phyloP scores from a whole-genome alignment of 2,113 vertebrate genomes.

The Marmota flaviventris region DNA sequence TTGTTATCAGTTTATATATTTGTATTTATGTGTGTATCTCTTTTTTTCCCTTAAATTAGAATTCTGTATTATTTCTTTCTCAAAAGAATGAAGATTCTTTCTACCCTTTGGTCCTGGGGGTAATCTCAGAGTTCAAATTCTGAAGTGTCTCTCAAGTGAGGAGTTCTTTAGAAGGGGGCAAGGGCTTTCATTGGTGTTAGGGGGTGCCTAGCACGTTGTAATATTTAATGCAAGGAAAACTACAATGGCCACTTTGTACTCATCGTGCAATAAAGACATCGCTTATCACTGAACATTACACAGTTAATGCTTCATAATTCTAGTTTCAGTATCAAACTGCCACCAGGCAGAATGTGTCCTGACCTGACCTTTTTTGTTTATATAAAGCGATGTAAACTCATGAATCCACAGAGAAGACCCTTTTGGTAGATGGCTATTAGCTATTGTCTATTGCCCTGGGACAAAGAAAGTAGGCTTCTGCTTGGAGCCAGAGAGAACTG shows the following conservation, averaged over 20 bases:
- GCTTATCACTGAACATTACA: neutral
- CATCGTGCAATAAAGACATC: neutral
- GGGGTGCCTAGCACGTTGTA: conserved; percentile 54
- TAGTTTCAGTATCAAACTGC: conserved; percentile 5
- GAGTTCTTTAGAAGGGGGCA: neutral
- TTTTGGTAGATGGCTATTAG: conserved; percentile 22
- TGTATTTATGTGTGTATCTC: neutral
- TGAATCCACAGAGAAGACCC: conserved; percentile 49
- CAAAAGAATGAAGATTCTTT: neutral
- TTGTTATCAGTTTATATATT: neutral
- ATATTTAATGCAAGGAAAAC: conserved; percentile 8
- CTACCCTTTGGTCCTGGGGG: neutral
- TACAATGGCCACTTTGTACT: conserved; percentile 48
- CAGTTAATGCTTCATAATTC: conserved; percentile 49
- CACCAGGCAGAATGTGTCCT: conserved; percentile 57
- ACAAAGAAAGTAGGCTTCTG: conserved; percentile 17
- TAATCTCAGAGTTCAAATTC: neutral
- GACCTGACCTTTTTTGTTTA: conserved; percentile 69
- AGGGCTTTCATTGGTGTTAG: conserved; percentile 34
- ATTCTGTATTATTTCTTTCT: conserved; percentile 3
- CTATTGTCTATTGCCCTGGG: conserved; percentile 11
- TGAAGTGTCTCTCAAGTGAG: conserved; percentile 32
- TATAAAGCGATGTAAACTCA: conserved; percentile 4
- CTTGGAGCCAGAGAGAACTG: neutral
- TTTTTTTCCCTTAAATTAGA: conserved; percentile 11